Base-by-base conservation (phyloP, 2,113 vertebrate genomes). In the Silurus meridionalis region DNA sequence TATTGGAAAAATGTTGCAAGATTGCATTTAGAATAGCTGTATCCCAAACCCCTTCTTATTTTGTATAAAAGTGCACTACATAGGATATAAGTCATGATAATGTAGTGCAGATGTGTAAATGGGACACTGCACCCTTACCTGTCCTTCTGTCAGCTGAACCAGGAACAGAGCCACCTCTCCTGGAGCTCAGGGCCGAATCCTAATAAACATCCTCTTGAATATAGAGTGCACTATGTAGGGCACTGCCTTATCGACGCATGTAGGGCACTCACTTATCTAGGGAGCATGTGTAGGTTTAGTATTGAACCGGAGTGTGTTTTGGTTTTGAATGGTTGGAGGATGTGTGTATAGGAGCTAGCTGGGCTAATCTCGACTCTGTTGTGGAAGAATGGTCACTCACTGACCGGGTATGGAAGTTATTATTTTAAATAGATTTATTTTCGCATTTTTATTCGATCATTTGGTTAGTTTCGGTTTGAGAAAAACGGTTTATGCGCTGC, bases 241-340 rank as follows among this genome's bases (percentile, higher is more conserved):
- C 66, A 1, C 5, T 19, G 10, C 17, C 23, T 19, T 74, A 14
- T 1, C 55, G 5, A 0, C 4, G 5, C 25, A 46, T 9, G 6
- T 61, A 84, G 83, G 25, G 37, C 55, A n/a, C 53, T 8, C 55
- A n/a, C 53, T 8, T 60, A 1, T 48, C 5, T 48, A 74, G 37
- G 19, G 4, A 23, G 4, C 6, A 25, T 6, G 1, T 10, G 14
- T 74, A 10, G 2, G 9, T 84, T 74, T 61, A 69, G 21, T 25
- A 74, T 50, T 15, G 14, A 50, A 21, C 55, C 28, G 5, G 1
- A 58, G 28, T 60, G 69, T 89, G 91, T 94, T 92, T 46, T 94
- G 93, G 90, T 95, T 94, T 88, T 93, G 89, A 91, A 86, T 60
- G 90, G 17, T 57, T 69, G 13, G 52, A 88, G 84, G 83, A 92